Evolutionary conservation across 2,888 invertebrate genomes (phyloP), one percentile per base, ranked within the genome.

Genomic region (Rhogogaster chlorosoma): DNA sequence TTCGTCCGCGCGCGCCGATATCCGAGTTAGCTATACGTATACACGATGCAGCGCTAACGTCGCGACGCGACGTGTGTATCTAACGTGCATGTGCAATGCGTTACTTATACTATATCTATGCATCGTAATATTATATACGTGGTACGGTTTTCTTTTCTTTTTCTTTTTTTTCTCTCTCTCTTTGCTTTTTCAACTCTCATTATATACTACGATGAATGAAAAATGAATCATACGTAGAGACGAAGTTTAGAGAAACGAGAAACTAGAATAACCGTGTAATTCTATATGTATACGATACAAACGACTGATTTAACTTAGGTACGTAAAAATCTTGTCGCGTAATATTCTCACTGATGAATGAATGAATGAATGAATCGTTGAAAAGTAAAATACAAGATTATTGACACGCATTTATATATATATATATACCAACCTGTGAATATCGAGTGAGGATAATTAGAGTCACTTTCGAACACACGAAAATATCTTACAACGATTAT

Each of bases 1-100:
- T 80, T 80, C 61, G 80, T 80, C 36, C 42, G 38, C 71, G 71
- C 42, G 42, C 42, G 49, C 29, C 49, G 53, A 77, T 29, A 77
- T 53, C 45, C 77, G 1, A 18, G 26, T 18, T 26, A 29, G 15
- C 18, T 22, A 36, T 53, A 0, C 22, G 61, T n/a, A n/a, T n/a
- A 22, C 10, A 32, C 32, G 26, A 26, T 32, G 67, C 32, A 6
- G 67, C 32, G 32, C 18, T n/a, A n/a, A n/a, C n/a, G n/a, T n/a
- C n/a, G n/a, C 64, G 61, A 2, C 67, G 61, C 32, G 32, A 32
- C 18, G 29, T 67, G 12, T 67, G 10, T 67, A 18, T 67, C 1
- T 67, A n/a, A 42, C 9, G 9, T 61, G 1, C 10, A 7, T 22
- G 10, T 61, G n/a, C 12, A 18, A 57, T 57, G 0, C n/a, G 6